A percentile compares a stretch with the other conserved stretches of the same genome.
phyloP scores from a whole-genome alignment of 2,888 invertebrate genomes.

The Brenthis ino region DNA sequence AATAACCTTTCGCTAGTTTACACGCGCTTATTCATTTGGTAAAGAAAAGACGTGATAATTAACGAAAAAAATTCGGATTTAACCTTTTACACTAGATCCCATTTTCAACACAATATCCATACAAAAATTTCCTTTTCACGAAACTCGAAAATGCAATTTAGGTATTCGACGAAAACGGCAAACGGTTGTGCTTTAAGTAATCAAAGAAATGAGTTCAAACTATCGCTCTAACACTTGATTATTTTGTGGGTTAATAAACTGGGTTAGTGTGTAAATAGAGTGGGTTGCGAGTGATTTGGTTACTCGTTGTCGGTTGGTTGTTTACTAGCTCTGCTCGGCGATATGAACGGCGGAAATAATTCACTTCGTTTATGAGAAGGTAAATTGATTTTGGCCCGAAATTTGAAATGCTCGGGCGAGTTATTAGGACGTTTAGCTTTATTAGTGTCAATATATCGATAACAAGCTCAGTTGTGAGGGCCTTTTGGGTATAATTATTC shows the following conservation, averaged over 20 bases:
- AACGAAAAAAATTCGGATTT: too few relatives aligned
- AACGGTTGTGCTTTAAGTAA: too few relatives aligned
- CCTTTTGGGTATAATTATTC: too few relatives aligned
- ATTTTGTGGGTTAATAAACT: slow-evolving; percentile 7
- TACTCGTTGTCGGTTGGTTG: too few relatives aligned
- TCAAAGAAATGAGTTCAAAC: slow-evolving; percentile 3
- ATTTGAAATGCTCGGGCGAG: neutral
- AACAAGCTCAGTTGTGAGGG: too few relatives aligned
- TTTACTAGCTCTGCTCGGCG: neutral
- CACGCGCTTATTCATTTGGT: too few relatives aligned
- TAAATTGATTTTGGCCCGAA: neutral
- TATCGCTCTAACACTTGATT: neutral
- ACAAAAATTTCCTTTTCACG: neutral
- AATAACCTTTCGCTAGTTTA: too few relatives aligned
- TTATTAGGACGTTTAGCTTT: neutral
- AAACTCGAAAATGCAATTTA: neutral
- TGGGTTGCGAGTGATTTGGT: slow-evolving; percentile 10
- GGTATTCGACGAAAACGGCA: neutral
- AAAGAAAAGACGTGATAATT: too few relatives aligned
- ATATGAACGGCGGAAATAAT: slow-evolving; percentile 5
- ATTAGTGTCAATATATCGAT: too few relatives aligned
- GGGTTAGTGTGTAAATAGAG: slow-evolving; percentile 17
- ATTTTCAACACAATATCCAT: neutral
- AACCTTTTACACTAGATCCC: neutral
- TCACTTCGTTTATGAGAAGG: neutral